phyloP scores from a whole-genome alignment of 2,797 vertebrate genomes.

The Coranthus polyacanthus region DNA sequence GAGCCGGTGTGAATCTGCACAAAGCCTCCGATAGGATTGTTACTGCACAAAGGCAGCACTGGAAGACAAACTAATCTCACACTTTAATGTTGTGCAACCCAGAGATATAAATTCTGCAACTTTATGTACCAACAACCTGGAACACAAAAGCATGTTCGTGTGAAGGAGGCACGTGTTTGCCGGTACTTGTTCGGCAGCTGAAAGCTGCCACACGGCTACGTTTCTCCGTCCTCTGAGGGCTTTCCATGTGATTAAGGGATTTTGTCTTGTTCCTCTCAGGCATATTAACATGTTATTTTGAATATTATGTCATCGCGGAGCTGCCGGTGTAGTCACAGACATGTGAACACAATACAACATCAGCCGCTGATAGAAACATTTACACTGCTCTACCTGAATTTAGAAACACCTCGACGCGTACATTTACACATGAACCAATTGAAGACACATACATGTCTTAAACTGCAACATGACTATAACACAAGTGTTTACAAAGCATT shows the following conservation, averaged over 20 bases:
- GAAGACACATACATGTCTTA: too few relatives aligned
- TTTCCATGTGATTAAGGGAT: constrained; percentile 32
- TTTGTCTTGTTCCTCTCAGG: constrained; percentile 16
- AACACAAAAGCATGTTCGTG: not conserved
- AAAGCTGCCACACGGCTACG: not conserved
- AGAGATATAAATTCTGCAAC: constrained; percentile 10
- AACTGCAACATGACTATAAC: too few relatives aligned
- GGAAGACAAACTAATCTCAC: constrained; percentile 4
- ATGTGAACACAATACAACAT: constrained; percentile 33
- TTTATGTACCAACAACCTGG: not conserved
- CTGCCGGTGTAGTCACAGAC: constrained; percentile 1
- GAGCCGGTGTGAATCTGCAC: too few relatives aligned
- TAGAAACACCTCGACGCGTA: too few relatives aligned
- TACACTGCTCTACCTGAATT: too few relatives aligned
- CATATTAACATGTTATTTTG: constrained; percentile 23
- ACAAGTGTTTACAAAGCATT: too few relatives aligned
- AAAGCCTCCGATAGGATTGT: too few relatives aligned
- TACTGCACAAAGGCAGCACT: not conserved
- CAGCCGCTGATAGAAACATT: constrained; percentile 16
- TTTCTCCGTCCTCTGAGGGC: not conserved
- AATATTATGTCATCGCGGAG: constrained; percentile 25
- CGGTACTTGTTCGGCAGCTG: too few relatives aligned
- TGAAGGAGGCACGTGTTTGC: too few relatives aligned
- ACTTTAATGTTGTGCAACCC: constrained; percentile 5
- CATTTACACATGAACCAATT: constrained; percentile 14